These are phyloP conservation scores for Brachyhypopomus gauderio DNA, from an alignment of 2,113 vertebrate genomes.

Conservation along the genomic window DNA sequence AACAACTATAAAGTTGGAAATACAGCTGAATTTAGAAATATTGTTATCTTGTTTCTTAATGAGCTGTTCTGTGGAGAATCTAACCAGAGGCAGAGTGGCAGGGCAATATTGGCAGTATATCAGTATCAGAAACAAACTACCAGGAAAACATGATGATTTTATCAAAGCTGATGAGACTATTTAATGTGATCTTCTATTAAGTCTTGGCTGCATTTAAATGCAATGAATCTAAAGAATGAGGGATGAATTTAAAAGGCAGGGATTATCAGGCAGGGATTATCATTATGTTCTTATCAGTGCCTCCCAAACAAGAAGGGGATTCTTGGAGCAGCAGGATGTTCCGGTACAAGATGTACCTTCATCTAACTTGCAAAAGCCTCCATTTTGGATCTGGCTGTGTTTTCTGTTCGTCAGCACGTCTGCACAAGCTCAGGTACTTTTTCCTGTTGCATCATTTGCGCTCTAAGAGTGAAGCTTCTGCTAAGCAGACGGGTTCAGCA, in stretches of 20 bases:
- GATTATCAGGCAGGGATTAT: slow-evolving; percentile 19
- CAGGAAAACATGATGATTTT: neutral
- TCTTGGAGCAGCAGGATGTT: slow-evolving; percentile 19
- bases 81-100: neutral
- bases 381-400: slow-evolving; percentile 28
- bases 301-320: slow-evolving; percentile 24
- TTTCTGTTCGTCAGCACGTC: neutral
- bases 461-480: neutral
- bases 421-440: slow-evolving; percentile 29
- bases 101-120: neutral
- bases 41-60: slow-evolving; percentile 2
- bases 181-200: slow-evolving; percentile 2
- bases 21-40: slow-evolving; percentile 32
- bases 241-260: too few species aligned
- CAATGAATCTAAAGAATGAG: neutral
- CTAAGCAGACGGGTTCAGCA: slow-evolving; percentile 38
- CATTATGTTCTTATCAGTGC: slow-evolving; percentile 26
- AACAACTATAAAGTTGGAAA: slow-evolving; percentile 44
- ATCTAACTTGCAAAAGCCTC: slow-evolving; percentile 41
- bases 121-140: neutral
- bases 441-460: slow-evolving; percentile 19
- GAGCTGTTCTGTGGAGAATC: neutral
- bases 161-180: slow-evolving; percentile 4
- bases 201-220: slow-evolving; percentile 4
- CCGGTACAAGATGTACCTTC: slow-evolving; percentile 31